phyloP scores from a whole-genome alignment of 2,113 vertebrate genomes.

The Sporophila hypoxantha region DNA sequence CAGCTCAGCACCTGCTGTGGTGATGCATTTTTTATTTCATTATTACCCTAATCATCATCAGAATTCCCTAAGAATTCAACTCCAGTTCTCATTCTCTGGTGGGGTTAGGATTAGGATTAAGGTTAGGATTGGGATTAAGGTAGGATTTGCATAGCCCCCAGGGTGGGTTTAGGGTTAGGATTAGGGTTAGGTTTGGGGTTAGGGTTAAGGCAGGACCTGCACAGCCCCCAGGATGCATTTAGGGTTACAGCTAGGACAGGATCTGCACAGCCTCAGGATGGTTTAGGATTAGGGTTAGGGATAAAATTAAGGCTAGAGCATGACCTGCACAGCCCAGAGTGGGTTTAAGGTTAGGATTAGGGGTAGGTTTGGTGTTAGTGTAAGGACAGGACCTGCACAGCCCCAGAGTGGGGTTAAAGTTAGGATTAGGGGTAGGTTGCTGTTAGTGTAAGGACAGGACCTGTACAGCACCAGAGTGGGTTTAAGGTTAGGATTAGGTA shows the following conservation, averaged over 20 bases:
- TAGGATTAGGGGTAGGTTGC: no score
- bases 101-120: no score
- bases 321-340: no score
- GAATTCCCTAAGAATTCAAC: neutral
- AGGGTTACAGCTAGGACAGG: neutral
- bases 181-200: neutral
- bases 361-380: neutral
- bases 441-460: no score
- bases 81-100: neutral
- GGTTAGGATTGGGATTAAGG: no score
- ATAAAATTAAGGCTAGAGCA: neutral
- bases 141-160: no score
- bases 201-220: no score
- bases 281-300: neutral
- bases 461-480: no score
- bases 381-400: neutral
- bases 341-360: neutral
- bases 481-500: no score
- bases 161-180: neutral
- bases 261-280: neutral
- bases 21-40: neutral
- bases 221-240: no score
- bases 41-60: neutral
- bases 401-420: no score
- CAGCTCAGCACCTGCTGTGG: neutral